Conservation (phyloP, 2,888 invertebrate species). For the Eupithecia inturbata region DNA sequence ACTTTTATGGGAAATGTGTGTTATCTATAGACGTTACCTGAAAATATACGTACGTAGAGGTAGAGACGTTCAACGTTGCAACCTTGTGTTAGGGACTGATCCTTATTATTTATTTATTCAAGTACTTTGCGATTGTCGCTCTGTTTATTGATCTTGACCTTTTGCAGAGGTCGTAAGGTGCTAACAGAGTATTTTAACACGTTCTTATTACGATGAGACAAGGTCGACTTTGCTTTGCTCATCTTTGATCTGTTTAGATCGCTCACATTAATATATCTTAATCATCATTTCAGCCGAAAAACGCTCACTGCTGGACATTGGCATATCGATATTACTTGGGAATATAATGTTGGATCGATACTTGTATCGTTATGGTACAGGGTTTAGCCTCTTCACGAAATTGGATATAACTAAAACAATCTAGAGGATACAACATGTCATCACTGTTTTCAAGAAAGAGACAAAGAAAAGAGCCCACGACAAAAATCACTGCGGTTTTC, state of each 20-base stretch:
- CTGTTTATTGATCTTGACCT: constrained; percentile 46
- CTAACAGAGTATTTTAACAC: constrained; percentile 41
- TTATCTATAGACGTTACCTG: not conserved
- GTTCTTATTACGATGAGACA: constrained; percentile 38
- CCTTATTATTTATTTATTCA: constrained; percentile 22
- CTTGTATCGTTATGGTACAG: too few relatives aligned
- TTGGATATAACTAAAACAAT: not conserved
- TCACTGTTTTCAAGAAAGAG: not conserved
- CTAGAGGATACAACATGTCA: not conserved
- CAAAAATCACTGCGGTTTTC: not conserved
- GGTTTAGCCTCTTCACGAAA: too few relatives aligned
- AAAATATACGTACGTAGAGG: not conserved
- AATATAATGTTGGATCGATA: too few relatives aligned
- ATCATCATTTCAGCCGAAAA: too few relatives aligned
- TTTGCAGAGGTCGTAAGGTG: constrained; percentile 43
- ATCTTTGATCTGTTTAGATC: not conserved
- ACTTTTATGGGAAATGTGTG: too few relatives aligned
- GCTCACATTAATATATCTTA: not conserved
- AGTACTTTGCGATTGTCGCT: constrained; percentile 30
- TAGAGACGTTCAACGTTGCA: not conserved
- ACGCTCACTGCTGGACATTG: not conserved
- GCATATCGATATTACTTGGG: not conserved
- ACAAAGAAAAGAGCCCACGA: not conserved
- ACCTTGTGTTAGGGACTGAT: constrained; percentile 13
- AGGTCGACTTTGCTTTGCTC: constrained; percentile 38